Conservation (phyloP, 2,797 vertebrate species). For the Sorex maritimensis region DNA sequence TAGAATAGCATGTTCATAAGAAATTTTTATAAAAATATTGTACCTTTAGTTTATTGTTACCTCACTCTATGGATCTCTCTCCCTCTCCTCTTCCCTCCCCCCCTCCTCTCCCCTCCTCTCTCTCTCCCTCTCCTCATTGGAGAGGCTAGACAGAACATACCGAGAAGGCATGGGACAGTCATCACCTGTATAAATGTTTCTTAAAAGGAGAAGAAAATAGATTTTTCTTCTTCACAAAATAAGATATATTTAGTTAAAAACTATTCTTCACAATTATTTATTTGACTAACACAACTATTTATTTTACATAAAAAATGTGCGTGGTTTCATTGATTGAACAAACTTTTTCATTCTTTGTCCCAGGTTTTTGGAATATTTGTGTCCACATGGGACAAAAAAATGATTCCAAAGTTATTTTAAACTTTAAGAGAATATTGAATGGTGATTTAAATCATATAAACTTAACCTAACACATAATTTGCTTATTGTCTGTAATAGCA, state of each 20-base stretch:
- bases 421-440: not conserved
- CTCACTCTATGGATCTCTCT: not conserved
- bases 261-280: not conserved
- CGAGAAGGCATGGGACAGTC: not conserved
- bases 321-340: not conserved
- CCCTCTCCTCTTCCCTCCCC: not conserved
- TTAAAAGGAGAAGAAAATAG: not conserved
- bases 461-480: not conserved
- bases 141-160: not conserved
- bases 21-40: not conserved
- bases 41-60: not conserved
- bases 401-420: not conserved
- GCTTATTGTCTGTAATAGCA: slow-evolving; percentile 46
- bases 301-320: slow-evolving; percentile 17
- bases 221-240: not conserved
- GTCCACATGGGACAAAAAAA: not conserved
- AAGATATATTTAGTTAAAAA: not conserved
- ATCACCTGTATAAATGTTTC: not conserved
- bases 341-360: not conserved
- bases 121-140: not conserved
- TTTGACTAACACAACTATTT: not conserved
- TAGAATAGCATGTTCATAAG: not conserved
- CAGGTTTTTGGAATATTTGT: not conserved
- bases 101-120: not conserved
- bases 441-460: not conserved